A percentile compares a stretch with the other conserved stretches of the same genome.
phyloP scores from a whole-genome alignment of 30 jellyfish, hydroid and myxozoan species.

The Pseudorhiza aurosa region DNA sequence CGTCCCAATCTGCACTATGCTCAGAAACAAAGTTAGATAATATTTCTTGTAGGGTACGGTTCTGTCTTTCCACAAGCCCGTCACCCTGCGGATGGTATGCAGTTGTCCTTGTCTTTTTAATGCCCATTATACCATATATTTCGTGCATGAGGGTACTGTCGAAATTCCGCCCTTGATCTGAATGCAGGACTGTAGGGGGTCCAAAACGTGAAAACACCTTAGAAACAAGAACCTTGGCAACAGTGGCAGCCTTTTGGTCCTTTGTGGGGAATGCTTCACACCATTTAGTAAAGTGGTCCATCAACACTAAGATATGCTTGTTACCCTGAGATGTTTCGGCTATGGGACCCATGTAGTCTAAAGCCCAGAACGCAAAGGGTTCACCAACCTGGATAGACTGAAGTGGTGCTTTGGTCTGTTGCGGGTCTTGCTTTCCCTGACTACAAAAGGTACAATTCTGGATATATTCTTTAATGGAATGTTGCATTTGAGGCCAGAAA shows the following conservation, averaged over 20 bases:
- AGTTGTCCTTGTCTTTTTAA: slow-evolving; percentile 22
- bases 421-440: slow-evolving; percentile 10
- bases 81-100: slow-evolving; percentile 47
- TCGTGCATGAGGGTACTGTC: no score
- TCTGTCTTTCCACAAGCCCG: slow-evolving; percentile 37
- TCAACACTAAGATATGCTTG: slow-evolving; percentile 34
- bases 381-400: slow-evolving; percentile 19
- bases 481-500: slow-evolving; percentile 43
- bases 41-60: slow-evolving; percentile 19
- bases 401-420: slow-evolving; percentile 11
- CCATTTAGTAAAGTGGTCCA: slow-evolving; percentile 70
- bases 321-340: slow-evolving; percentile 32
- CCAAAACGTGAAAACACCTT: slow-evolving; percentile 30
- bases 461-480: slow-evolving; percentile 2
- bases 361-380: slow-evolving; percentile 35
- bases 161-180: slow-evolving; percentile 47
- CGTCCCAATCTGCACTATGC: slow-evolving; percentile 33
- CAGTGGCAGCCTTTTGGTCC: slow-evolving; percentile 43
- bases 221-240: slow-evolving; percentile 56
- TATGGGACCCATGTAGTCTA: slow-evolving; percentile 51
- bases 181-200: slow-evolving; percentile 24
- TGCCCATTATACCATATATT: slow-evolving; percentile 39
- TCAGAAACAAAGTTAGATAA: not conserved
- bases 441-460: slow-evolving; percentile 22
- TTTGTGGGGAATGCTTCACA: slow-evolving; percentile 38